These are phyloP conservation scores for Pangasius larnaudii DNA, from an alignment of 2,797 vertebrate genomes.

Conservation along the genomic window DNA sequence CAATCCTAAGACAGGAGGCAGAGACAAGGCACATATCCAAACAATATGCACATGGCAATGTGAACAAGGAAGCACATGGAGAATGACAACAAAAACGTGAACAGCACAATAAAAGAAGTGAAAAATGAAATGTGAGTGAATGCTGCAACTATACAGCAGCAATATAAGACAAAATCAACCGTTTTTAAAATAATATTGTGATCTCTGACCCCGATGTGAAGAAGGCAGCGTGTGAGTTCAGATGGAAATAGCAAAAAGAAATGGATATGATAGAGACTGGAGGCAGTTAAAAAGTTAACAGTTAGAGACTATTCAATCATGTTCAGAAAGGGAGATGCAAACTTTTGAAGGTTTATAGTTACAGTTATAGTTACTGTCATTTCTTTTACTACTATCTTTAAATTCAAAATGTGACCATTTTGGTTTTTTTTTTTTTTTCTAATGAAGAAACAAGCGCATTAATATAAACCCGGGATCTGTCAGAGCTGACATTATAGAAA, in stretches of 20 bases:
- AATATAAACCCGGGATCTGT: too few species aligned
- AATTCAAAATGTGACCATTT: background rate
- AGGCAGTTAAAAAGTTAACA: background rate
- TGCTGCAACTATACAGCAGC: background rate
- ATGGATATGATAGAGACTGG: background rate
- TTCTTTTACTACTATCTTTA: background rate
- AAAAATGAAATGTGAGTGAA: background rate
- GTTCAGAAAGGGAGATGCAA: background rate
- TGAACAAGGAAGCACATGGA: background rate
- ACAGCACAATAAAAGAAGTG: background rate
- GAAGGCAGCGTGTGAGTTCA: background rate
- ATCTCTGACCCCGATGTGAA: background rate
- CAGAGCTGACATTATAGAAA: too few species aligned
- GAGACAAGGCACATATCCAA: background rate
- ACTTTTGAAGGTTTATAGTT: background rate
- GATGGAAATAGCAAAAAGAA: background rate
- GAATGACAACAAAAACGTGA: background rate
- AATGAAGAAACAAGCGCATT: too few species aligned
- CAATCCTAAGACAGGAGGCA: background rate
- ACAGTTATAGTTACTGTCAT: background rate
- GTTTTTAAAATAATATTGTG: background rate
- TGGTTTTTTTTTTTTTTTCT: background rate
- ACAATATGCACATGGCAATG: too few species aligned
- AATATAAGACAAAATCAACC: background rate
- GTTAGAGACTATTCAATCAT: background rate